Evolutionary conservation across 2,797 vertebrate genomes (phyloP), one percentile per base, ranked within the genome.

Genomic region (Valencia hispanica): DNA sequence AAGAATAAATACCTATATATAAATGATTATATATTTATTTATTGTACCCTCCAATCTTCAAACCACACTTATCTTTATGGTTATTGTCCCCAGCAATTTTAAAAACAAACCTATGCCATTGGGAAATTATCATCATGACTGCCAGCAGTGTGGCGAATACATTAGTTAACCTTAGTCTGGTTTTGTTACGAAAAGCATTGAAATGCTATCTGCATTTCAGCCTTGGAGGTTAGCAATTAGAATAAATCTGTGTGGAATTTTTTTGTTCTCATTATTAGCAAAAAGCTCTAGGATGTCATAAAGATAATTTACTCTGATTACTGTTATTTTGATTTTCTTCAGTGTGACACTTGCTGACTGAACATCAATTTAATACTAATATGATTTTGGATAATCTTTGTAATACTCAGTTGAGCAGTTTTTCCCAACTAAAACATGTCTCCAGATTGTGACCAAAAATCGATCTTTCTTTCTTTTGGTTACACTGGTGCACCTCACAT

Each of bases 101-200:
- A n/a, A n/a, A n/a, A n/a, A n/a, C n/a, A n/a, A n/a, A n/a, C n/a
- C n/a, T n/a, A n/a, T n/a, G n/a, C n/a, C n/a, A n/a, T n/a, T n/a
- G n/a, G n/a, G n/a, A n/a, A n/a, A 89, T 90, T 77, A 86, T 84
- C 89, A 86, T 85, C 89, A 84, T 77, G 87, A 75, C 80, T 86
- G 78, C 81, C 86, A 89, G 83, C 85, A 81, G 82, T 36, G 85
- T 75, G 77, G 86, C 32, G 61, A 81, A 81, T 51, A 57, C 71
- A 72, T 87, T 80, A 79, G 87, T 91, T 89, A 80, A 89, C 84
- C 82, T 89, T 79, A 87, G 81, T 79, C 78, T 82, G 78, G 57
- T 80, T 72, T 82, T 22, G 61, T 86, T 36, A 65, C 73, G 2
- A 45, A 45, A 59, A 85, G 69, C 73, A 75, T 81, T 69, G 78